Evolutionary conservation across 2,797 vertebrate genomes (phyloP).

Genomic region (Paguma larvata): DNA sequence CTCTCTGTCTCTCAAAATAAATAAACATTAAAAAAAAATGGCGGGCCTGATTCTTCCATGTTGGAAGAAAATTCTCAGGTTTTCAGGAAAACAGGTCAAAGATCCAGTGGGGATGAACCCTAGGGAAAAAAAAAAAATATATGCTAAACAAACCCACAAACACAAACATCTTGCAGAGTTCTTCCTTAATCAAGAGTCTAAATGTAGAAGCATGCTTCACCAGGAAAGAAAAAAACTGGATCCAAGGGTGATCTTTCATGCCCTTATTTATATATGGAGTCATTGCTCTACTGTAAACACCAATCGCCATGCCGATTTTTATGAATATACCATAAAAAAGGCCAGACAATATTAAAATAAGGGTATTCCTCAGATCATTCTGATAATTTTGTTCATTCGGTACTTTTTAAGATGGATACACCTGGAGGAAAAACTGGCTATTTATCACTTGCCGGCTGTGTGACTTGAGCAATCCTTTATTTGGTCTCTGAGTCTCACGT

Average conservation of each 20-base stretch:
- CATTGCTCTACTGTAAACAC: neutral
- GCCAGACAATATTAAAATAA: neutral
- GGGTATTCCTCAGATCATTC: neutral
- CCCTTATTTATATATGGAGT: neutral
- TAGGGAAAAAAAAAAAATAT: neutral
- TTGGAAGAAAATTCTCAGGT: neutral
- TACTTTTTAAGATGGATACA: neutral
- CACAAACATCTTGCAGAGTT: neutral
- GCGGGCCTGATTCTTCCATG: neutral
- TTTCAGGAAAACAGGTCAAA: neutral
- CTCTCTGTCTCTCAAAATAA: no score
- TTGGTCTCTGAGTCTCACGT: neutral
- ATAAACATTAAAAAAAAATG: neutral
- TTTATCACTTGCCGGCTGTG: neutral
- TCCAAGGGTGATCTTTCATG: neutral
- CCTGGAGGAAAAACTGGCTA: neutral
- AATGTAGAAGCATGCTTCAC: neutral
- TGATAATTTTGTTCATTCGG: neutral
- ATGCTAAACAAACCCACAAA: neutral
- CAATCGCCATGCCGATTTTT: neutral
- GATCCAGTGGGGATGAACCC: neutral
- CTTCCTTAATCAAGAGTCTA: neutral
- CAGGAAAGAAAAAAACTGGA: neutral
- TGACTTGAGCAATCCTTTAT: neutral
- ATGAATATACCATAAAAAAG: neutral